A percentile compares a stretch with the other conserved stretches of the same genome.
These are phyloP conservation scores for Bombus confusus DNA, from an alignment of 1,140 invertebrate species.

Conservation along the genomic window DNA sequence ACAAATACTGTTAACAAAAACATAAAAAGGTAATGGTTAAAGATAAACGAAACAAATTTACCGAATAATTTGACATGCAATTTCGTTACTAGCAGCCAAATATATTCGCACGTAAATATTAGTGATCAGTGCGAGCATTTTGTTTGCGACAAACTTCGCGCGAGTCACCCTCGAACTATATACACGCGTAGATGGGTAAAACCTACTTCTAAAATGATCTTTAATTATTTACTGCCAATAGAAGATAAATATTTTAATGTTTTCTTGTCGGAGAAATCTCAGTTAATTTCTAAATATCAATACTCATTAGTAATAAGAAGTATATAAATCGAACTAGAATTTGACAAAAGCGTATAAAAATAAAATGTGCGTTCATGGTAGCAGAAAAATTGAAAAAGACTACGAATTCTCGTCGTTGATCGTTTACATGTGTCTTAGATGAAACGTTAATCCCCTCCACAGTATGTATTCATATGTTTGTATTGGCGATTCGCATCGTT, in stretches of 20 bases:
- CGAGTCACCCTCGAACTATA: slow-evolving; percentile 3
- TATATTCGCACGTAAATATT: slow-evolving; percentile 9
- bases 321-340: not conserved
- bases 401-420: slow-evolving; percentile 6
- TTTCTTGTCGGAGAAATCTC: not conserved
- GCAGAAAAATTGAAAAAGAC: not conserved
- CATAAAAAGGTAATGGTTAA: not conserved
- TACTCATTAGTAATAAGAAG: not conserved
- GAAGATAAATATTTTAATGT: not conserved
- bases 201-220: not conserved
- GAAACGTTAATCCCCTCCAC: not conserved
- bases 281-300: not conserved
- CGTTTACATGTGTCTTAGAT: not conserved
- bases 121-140: not conserved
- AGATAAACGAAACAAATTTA: not conserved
- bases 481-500: slow-evolving; percentile 12
- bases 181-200: not conserved
- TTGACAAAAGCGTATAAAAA: not conserved
- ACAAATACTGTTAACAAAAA: not conserved
- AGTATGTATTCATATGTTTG: not conserved
- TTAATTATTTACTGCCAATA: not conserved
- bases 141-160: slow-evolving; percentile 17
- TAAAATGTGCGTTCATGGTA: not conserved
- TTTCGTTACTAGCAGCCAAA: slow-evolving; percentile 4
- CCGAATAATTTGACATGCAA: not conserved